Evolutionary conservation across 2,113 vertebrate genomes (phyloP), one percentile per base, ranked within the genome.

Genomic region (Alethe castanea): DNA sequence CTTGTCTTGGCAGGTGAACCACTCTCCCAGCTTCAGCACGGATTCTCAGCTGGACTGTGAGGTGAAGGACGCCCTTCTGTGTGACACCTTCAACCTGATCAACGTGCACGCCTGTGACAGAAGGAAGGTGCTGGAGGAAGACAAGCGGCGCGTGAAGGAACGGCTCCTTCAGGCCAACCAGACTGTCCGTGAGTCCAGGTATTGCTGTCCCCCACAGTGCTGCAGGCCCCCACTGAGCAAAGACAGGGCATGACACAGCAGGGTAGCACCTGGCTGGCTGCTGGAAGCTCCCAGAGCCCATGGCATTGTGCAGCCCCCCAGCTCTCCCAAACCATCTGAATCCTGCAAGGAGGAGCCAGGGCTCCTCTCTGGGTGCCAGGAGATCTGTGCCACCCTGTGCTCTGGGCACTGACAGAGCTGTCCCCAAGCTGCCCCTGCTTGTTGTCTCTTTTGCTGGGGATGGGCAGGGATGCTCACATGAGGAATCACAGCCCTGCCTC

Each of bases 1-100:
- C 64, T 90, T 88, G 57, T 77, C 77, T 88, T 45, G 87, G 73
- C 96, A 98, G 98, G 98, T 98, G 65, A 98, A 98, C 86, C 98
- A 98, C 91, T 98, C 98, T 44, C 98, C 98, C 45, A 98, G 98
- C 93, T 98, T 98, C 94, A 98, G 83, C 95, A 98, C 98, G 0
- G 98, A 98, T 92, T 98, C 98, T 5, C 74, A 45, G 57, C 96
- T 98, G 14, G 98, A 98, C 78, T 85, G 33, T 1, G 98, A 98
- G 82, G 98, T 98, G 77, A 98, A 98, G 90, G 97, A 98, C 15
- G 95, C 98, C 4, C 97, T 98, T 29, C 97, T 98, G n/a, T 96
- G 95, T 10, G 98, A 98, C 4, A 93, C 98, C 38, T 94, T 98
- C 92, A 97, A 92, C 38, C 96, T 98, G 42, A 92, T 98, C 71